Evolutionary conservation across 1,140 invertebrate genomes (phyloP).

Genomic region (Dinothrombium tinctorium): DNA sequence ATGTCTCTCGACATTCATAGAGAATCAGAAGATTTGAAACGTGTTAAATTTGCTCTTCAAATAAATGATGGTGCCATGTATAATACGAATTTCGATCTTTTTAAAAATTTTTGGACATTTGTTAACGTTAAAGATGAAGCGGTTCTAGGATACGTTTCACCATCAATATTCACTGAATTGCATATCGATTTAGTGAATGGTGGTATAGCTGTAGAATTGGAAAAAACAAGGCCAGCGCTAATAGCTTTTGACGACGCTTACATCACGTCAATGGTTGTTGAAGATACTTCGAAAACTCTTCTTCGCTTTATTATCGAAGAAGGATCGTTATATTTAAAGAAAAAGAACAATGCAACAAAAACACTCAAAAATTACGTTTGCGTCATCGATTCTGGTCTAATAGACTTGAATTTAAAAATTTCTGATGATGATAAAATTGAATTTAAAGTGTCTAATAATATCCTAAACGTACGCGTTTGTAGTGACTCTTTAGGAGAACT

Average conservation of each 20-base stretch:
- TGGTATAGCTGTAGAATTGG: slow-evolving; percentile 30
- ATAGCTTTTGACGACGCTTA: slow-evolving; percentile 10
- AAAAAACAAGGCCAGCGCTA: slow-evolving; percentile 5
- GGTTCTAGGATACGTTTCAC: slow-evolving; percentile 64
- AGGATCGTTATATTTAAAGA: slow-evolving; percentile 11
- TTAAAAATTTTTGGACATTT: slow-evolving; percentile 50
- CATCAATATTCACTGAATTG: slow-evolving; percentile 62
- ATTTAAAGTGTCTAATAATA: slow-evolving; percentile 53
- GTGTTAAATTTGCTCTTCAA: slow-evolving; percentile 11
- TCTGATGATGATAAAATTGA: slow-evolving; percentile 31
- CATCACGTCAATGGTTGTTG: slow-evolving; percentile 13
- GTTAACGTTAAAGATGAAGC: slow-evolving; percentile 71
- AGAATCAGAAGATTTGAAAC: slow-evolving; percentile 6
- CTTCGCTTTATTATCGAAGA: slow-evolving; percentile 11
- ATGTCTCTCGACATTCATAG: slow-evolving; percentile 8
- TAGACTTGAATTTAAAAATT: slow-evolving; percentile 35
- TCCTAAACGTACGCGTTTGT: slow-evolving; percentile 60
- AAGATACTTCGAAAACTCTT: slow-evolving; percentile 10
- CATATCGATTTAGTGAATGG: slow-evolving; percentile 72
- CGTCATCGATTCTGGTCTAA: slow-evolving; percentile 56
- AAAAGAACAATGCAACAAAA: slow-evolving; percentile 3
- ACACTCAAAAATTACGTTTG: slow-evolving; percentile 42
- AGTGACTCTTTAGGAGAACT: slow-evolving; percentile 59
- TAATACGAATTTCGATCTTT: slow-evolving; percentile 1
- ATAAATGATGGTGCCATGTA: slow-evolving; percentile 1